phyloP scores from a whole-genome alignment of 2,113 vertebrate genomes.

The Zosterops hypoxanthus region DNA sequence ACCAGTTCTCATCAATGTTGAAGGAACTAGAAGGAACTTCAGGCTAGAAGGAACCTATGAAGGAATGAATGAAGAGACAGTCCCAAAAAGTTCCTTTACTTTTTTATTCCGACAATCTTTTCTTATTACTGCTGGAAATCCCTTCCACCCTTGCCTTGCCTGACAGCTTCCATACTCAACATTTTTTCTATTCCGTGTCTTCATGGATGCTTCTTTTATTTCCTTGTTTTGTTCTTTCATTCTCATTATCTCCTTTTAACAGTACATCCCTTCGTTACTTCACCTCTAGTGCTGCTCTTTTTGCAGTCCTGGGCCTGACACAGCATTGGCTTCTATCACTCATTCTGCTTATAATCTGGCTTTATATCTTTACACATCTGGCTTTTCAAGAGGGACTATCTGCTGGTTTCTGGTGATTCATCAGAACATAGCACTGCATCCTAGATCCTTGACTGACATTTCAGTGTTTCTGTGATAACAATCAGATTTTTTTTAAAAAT shows the following conservation, averaged over 20 bases:
- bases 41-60: not conserved
- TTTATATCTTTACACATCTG: not conserved
- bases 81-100: not conserved
- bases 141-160: not conserved
- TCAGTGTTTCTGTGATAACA: not conserved
- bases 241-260: not conserved
- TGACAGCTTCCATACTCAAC: not conserved
- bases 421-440: not conserved
- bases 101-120: not conserved
- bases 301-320: not conserved
- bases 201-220: not conserved
- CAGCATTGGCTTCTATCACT: rapidly evolving
- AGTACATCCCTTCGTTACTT: not conserved
- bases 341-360: not conserved
- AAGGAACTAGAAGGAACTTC: not conserved
- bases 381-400: not conserved
- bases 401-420: not conserved
- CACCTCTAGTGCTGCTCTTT: not conserved
- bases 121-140: not conserved
- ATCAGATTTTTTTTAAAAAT: not conserved
- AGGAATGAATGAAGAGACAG: not conserved
- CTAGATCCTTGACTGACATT: not conserved
- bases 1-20: not conserved
- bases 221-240: not conserved
- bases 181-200: not conserved